Base-by-base conservation (phyloP, 2,113 vertebrate genomes). In the Neotoma lepida region DNA sequence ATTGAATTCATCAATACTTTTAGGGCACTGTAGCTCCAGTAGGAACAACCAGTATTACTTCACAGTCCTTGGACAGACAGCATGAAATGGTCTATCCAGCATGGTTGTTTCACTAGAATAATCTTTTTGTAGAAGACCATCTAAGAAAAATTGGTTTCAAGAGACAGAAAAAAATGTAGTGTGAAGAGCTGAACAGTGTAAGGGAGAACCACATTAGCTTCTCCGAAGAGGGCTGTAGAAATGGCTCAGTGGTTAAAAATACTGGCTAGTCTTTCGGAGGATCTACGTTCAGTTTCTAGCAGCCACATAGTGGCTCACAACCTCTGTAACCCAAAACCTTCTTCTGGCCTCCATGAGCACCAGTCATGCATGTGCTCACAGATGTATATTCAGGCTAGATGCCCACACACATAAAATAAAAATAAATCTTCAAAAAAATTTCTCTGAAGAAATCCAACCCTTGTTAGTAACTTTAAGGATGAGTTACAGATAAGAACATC, bases 131-230 rank as follows among this genome's bases (percentile, higher is more conserved):
- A 76, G 20, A 54, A 92, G 44, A 56, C 91, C 24, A 86, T 89
- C 49, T 26, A 73, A 82, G n/a, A 85, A 46, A 61, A 6, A 73
- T 8, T 88, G 18, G 41, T 78, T 81, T 7, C 4, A 93, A 73
- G 39, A 92, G 17, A 51, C 28, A 44, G n/a, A 56, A 70, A 88
- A 66, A 96, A 74, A 9, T 76, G 44, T 4, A 54, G 1, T 22
- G 9, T 82, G 24, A 86, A 58, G 20, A 46, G 70, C 54, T 13
- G 28, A 71, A 66, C 6, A 26, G n/a, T 92, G 17, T 90, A 86
- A 88, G 13, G 24, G 46, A 94, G n/a, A 89, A 9, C 73, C 17
- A n/a, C 76, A 76, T 78, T 94, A 89, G 89, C 61, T 91, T 64
- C 3, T 20, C 66, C 26, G 66, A 70, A 82, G 58, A 82, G 12